Evolutionary conservation across 1,140 invertebrate species (phyloP).

Genomic region (Acyrthosiphon pisum): DNA sequence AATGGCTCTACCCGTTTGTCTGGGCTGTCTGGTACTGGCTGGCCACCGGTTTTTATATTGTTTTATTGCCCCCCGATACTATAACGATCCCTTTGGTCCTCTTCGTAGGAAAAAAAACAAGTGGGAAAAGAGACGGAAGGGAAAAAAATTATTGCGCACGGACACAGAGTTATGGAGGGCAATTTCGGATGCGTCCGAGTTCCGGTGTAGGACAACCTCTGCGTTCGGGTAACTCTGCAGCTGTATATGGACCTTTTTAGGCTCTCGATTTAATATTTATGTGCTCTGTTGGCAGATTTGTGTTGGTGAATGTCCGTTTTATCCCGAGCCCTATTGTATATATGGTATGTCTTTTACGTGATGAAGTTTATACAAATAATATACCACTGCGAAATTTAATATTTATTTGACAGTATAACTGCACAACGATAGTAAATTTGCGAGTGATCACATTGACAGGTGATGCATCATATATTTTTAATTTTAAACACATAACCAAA

Average conservation of each 20-base stretch:
- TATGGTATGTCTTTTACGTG: background rate
- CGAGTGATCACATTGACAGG: background rate
- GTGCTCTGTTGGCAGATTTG: conserved; percentile 55
- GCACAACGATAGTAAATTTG: background rate
- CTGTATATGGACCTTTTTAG: conserved; percentile 44
- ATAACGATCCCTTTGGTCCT: conserved; percentile 37
- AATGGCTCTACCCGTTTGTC: conserved; percentile 39
- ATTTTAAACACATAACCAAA: background rate
- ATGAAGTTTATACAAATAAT: background rate
- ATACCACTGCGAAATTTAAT: background rate
- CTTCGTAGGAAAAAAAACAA: background rate
- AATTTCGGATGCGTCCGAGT: conserved; percentile 52
- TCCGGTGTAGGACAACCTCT: conserved; percentile 42
- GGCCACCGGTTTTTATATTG: conserved; percentile 54
- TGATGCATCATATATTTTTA: background rate
- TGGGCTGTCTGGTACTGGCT: background rate
- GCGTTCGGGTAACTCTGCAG: background rate
- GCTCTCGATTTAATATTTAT: conserved; percentile 53
- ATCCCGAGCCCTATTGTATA: background rate
- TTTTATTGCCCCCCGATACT: conserved; percentile 17
- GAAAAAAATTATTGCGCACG: conserved; percentile 22
- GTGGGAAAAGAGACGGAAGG: background rate
- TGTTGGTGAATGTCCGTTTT: conserved; percentile 31
- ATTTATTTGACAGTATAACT: background rate
- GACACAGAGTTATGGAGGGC: conserved; percentile 42